Percentiles rank a stretch among this genome's conserved stretches.
phyloP scores from a whole-genome alignment of 2,888 invertebrate species.

The Protonemura montana region DNA sequence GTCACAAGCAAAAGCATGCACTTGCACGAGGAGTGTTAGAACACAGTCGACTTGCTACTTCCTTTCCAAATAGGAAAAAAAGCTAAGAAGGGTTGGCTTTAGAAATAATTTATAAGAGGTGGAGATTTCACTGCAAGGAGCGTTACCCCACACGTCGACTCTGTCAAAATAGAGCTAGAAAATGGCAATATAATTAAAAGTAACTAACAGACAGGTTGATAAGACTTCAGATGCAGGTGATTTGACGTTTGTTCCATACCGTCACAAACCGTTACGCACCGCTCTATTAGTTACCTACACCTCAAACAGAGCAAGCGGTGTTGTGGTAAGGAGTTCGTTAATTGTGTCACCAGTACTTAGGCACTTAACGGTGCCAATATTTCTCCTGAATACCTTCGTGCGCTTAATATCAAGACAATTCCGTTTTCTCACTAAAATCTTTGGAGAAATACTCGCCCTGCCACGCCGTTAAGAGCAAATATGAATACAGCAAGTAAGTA shows the following conservation, averaged over 20 bases:
- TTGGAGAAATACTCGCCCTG: neutral
- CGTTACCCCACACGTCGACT: neutral
- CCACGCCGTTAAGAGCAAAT: neutral
- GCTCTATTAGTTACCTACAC: too few relatives aligned
- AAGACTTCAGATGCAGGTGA: neutral
- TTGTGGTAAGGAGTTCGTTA: neutral
- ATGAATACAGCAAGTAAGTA: slow-evolving; percentile 37
- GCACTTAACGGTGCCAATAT: neutral
- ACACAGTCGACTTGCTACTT: slow-evolving; percentile 28
- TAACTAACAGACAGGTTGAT: neutral
- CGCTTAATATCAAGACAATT: neutral
- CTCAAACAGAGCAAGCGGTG: too few relatives aligned
- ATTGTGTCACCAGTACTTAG: neutral
- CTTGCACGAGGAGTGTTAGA: slow-evolving; percentile 8
- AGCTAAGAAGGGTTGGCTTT: neutral
- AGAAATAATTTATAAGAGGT: neutral
- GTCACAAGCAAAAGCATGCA: slow-evolving; percentile 52
- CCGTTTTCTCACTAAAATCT: neutral
- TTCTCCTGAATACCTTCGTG: neutral
- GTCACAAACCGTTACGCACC: too few relatives aligned
- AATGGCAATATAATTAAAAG: neutral
- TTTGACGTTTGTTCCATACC: neutral
- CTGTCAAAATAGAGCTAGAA: neutral
- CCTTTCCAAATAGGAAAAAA: neutral
- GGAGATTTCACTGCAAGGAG: neutral